Evolutionary conservation across 1,140 invertebrate species (phyloP).

Genomic region (Drosophila orosa): DNA sequence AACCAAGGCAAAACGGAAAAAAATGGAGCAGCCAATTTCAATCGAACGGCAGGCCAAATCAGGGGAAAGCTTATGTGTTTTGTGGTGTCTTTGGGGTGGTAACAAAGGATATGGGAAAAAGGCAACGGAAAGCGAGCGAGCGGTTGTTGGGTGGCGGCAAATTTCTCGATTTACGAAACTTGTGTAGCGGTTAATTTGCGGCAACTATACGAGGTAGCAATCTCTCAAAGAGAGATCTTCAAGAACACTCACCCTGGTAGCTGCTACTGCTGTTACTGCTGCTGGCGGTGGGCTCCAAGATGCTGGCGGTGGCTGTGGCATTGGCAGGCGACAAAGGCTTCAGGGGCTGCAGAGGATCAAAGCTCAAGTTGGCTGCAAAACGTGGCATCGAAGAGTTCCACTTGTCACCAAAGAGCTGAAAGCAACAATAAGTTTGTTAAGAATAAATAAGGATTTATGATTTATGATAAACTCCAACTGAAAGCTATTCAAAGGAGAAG

Average conservation of each 20-base stretch:
- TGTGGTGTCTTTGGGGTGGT: slow-evolving; percentile 2
- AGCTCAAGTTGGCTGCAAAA: slow-evolving; percentile 91
- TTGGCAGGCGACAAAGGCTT: slow-evolving; percentile 85
- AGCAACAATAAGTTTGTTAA: too few relatives aligned
- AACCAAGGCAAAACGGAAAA: slow-evolving; percentile 42
- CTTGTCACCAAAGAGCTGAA: slow-evolving; percentile 90
- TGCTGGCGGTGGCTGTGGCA: neutral
- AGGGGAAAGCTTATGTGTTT: slow-evolving; percentile 30
- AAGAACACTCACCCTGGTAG: slow-evolving; percentile 16
- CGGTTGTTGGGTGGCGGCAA: slow-evolving; percentile 60
- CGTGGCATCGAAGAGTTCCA: slow-evolving; percentile 91
- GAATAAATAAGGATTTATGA: neutral
- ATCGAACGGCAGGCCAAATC: slow-evolving; percentile 84
- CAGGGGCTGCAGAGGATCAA: slow-evolving; percentile 90
- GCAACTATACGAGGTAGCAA: slow-evolving; percentile 57
- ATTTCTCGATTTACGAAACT: slow-evolving; percentile 68
- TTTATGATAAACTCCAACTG: neutral
- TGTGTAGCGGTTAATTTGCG: slow-evolving; percentile 78
- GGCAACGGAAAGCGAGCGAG: slow-evolving; percentile 60
- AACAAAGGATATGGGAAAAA: slow-evolving; percentile 18
- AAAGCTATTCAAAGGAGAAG: too few relatives aligned
- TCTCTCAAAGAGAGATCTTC: neutral
- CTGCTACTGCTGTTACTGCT: slow-evolving; percentile 18
- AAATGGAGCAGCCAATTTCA: slow-evolving; percentile 42
- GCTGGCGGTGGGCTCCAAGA: slow-evolving; percentile 15